Evolutionary conservation across 1,140 invertebrate species (phyloP).

Genomic region (Bombus soroeensis): DNA sequence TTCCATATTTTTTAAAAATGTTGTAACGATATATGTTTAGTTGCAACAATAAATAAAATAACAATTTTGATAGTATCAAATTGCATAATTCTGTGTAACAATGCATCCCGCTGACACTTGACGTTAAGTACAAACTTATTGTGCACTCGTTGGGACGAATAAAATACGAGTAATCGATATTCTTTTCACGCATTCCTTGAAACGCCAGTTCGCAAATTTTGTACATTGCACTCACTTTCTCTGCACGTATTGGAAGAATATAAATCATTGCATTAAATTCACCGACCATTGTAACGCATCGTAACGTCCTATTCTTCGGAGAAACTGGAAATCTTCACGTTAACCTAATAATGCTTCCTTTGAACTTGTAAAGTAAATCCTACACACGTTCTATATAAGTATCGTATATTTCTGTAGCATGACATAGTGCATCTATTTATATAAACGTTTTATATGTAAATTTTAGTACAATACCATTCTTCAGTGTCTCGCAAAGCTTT

Average conservation of each 20-base stretch:
- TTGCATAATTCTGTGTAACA: no score
- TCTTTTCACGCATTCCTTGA: constrained; percentile 21
- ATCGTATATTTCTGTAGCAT: background rate
- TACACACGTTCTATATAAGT: background rate
- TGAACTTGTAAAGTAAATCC: background rate
- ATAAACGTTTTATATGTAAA: background rate
- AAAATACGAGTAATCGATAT: constrained; percentile 8
- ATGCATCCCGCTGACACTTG: no score
- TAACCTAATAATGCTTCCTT: background rate
- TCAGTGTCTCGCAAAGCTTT: background rate
- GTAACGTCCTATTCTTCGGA: background rate
- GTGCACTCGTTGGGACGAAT: background rate
- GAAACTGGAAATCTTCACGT: background rate
- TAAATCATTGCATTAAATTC: constrained; percentile 48
- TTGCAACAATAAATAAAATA: no score
- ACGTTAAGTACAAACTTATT: background rate
- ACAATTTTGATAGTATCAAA: no score
- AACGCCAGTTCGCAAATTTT: constrained; percentile 24
- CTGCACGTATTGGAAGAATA: constrained; percentile 27
- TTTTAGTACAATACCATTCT: background rate
- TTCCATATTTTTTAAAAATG: no score
- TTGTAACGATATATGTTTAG: no score
- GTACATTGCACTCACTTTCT: constrained; percentile 33
- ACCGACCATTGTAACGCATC: background rate
- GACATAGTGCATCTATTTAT: background rate